phyloP scores from a whole-genome alignment of 2,797 vertebrate species.

The Acrocephalus scirpaceus region DNA sequence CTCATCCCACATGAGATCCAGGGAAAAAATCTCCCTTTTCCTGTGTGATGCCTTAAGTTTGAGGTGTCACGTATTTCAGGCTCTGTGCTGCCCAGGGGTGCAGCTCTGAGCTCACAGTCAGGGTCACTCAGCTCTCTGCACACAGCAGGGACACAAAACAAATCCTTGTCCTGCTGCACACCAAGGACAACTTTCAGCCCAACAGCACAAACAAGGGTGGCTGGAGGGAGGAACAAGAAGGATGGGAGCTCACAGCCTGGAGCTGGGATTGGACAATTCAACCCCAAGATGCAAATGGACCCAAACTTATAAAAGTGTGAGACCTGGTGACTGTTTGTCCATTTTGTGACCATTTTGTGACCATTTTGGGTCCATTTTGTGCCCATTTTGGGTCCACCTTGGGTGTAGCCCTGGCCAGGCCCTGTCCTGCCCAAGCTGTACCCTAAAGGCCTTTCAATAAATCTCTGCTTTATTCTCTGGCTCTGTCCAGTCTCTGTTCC shows the following conservation, averaged over 20 bases:
- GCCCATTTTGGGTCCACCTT: not conserved
- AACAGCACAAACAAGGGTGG: not conserved
- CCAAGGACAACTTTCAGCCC: not conserved
- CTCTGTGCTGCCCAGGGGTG: not conserved
- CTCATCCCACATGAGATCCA: fast-evolving
- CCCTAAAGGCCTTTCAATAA: not conserved
- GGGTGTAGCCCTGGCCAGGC: not conserved
- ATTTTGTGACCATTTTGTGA: not conserved
- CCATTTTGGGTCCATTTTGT: too few species aligned
- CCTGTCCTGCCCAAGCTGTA: not conserved
- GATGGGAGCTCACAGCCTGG: not conserved
- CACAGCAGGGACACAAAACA: not conserved
- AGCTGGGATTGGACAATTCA: not conserved
- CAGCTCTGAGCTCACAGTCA: not conserved
- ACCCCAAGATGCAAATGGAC: not conserved
- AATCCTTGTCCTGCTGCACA: not conserved
- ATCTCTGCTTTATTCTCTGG: not conserved
- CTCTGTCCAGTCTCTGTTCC: not conserved
- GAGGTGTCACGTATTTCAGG: fast-evolving
- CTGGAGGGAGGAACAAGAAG: not conserved
- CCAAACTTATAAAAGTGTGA: not conserved
- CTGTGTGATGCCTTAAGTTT: not conserved
- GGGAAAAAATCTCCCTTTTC: not conserved
- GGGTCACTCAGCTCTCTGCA: not conserved
- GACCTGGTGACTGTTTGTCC: not conserved